These are phyloP conservation scores for Nixonia krombeini DNA, from an alignment of 1,140 invertebrate species.

Conservation along the genomic window DNA sequence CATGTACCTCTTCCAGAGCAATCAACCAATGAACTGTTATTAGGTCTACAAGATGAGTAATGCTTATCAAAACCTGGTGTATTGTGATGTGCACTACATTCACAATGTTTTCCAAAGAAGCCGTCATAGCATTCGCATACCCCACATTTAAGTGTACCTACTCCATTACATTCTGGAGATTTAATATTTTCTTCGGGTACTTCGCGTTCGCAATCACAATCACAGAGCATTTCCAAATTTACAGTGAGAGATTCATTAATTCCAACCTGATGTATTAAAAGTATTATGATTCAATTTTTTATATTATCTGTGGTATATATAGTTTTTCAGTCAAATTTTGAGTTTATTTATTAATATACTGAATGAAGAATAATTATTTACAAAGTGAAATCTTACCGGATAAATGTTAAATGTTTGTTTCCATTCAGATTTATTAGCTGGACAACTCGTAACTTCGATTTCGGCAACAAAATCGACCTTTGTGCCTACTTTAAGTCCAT, in stretches of 20 bases:
- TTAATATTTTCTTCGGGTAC: slow-evolving; percentile 72
- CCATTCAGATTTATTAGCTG: slow-evolving; percentile 82
- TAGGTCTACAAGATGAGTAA: slow-evolving; percentile 79
- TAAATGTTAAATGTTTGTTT: slow-evolving; percentile 89
- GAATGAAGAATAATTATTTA: background rate
- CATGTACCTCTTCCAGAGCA: slow-evolving; percentile 86
- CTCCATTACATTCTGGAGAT: slow-evolving; percentile 75
- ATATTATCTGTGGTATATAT: background rate
- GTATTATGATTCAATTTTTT: too few relatives aligned
- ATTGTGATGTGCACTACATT: slow-evolving; percentile 79
- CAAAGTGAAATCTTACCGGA: slow-evolving; percentile 74
- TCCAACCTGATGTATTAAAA: slow-evolving; percentile 74
- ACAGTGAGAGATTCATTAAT: slow-evolving; percentile 89
- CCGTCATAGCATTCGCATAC: slow-evolving; percentile 87
- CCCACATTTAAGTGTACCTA: slow-evolving; percentile 86
- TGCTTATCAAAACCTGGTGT: slow-evolving; percentile 69
- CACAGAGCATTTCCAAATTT: slow-evolving; percentile 90
- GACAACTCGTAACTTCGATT: slow-evolving; percentile 82
- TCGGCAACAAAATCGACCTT: slow-evolving; percentile 82
- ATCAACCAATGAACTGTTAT: slow-evolving; percentile 79
- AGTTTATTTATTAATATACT: too few relatives aligned
- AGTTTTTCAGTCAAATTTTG: too few relatives aligned
- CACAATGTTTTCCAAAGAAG: slow-evolving; percentile 88
- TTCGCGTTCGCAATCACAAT: slow-evolving; percentile 88
- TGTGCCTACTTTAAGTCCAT: slow-evolving; percentile 87